Percentiles rank a stretch among this genome's conserved stretches.
phyloP scores from a whole-genome alignment of 2,797 vertebrate genomes.

The Artibeus jamaicensis region DNA sequence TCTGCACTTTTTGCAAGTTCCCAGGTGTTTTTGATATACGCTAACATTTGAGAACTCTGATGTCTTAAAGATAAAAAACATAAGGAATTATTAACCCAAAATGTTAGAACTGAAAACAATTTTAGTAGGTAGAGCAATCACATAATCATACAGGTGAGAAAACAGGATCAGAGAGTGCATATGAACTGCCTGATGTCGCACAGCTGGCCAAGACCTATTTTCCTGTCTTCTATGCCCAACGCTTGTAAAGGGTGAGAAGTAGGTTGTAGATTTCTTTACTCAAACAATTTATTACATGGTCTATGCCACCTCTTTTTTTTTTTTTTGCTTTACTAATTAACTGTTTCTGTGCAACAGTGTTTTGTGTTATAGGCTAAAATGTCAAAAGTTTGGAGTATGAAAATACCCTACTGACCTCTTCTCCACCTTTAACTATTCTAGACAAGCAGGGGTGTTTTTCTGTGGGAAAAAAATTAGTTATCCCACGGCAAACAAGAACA shows the following conservation, averaged over 20 bases:
- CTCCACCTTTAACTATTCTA: background rate
- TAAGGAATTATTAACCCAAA: background rate
- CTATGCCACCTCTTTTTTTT: background rate
- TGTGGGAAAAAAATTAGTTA: background rate
- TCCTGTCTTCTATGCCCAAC: background rate
- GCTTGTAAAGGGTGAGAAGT: background rate
- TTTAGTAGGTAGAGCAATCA: background rate
- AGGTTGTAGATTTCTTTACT: background rate
- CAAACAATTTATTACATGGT: background rate
- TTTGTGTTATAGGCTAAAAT: background rate
- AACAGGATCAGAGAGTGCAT: background rate
- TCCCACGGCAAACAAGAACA: background rate
- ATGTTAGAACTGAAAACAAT: background rate
- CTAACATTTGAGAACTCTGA: background rate
- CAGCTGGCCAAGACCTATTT: background rate
- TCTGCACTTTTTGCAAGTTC: background rate
- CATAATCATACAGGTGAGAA: background rate
- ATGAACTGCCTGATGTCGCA: background rate
- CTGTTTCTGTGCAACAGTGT: background rate
- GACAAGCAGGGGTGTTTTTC: background rate
- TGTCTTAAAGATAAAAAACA: background rate
- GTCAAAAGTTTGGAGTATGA: background rate
- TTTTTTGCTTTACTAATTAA: background rate
- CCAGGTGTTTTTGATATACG: background rate
- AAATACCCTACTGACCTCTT: background rate